Evolutionary conservation across 2,797 vertebrate genomes (phyloP).

Genomic region (Phrynocephalus forsythii): DNA sequence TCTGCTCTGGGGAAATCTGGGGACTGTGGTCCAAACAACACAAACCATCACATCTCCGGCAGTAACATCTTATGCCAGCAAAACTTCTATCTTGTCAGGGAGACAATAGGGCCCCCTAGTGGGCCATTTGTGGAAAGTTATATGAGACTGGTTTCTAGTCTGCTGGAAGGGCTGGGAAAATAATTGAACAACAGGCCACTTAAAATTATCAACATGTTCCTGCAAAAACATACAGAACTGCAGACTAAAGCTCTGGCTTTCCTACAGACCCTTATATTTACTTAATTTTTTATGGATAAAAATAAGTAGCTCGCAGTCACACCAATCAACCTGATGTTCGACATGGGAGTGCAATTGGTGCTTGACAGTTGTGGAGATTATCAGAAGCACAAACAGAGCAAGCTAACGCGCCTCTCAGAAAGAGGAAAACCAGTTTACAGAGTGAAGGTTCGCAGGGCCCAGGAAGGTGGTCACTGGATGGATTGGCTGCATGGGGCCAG

Average conservation of each 20-base stretch:
- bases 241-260: not conserved
- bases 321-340: slow-evolving; percentile 18
- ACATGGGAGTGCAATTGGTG: slow-evolving; percentile 38
- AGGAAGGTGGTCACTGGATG: slow-evolving; percentile 85
- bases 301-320: slow-evolving; percentile 40
- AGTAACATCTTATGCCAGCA: not conserved
- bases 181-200: not conserved
- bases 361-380: slow-evolving; percentile 80
- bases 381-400: slow-evolving; percentile 74
- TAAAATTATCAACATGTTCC: not conserved
- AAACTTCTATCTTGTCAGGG: not conserved
- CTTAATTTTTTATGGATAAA: not conserved
- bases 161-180: not conserved
- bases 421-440: slow-evolving; percentile 84
- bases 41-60: not conserved
- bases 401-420: slow-evolving; percentile 68
- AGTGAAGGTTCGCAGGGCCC: slow-evolving; percentile 80
- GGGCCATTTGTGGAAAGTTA: not conserved
- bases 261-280: not conserved
- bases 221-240: not conserved
- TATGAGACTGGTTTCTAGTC: not conserved
- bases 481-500: slow-evolving; percentile 82
- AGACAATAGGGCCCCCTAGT: slow-evolving; percentile 17
- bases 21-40: too few relatives aligned
- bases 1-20: too few relatives aligned